Percentiles rank a stretch among this genome's conserved stretches.
Conservation (phyloP, 2,797 vertebrate species). For the Taeniopygia guttata region DNA sequence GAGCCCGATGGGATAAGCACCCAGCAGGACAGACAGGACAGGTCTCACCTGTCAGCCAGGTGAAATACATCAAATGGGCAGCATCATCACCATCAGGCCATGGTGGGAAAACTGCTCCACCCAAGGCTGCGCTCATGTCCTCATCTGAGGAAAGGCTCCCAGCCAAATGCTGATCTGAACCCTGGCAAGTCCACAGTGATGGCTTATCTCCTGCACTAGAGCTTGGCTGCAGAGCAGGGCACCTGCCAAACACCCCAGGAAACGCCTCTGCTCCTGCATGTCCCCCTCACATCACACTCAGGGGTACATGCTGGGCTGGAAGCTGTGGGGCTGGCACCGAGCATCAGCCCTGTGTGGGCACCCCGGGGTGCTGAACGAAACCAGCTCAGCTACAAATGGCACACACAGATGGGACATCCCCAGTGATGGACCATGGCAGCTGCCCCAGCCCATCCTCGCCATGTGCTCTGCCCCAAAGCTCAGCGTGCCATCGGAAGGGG, state of each 20-base stretch:
- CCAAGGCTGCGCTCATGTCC: fast-evolving
- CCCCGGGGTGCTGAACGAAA: fast-evolving
- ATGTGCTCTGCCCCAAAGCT: not conserved
- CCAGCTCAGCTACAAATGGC: not conserved
- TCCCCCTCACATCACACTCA: not conserved
- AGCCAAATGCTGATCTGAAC: not conserved
- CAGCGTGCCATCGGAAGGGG: fast-evolving
- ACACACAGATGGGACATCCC: fast-evolving
- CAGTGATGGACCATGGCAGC: fast-evolving
- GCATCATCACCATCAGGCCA: not conserved
- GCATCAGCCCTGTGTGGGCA: not conserved
- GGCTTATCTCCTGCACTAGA: not conserved
- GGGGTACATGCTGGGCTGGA: fast-evolving
- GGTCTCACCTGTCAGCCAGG: not conserved
- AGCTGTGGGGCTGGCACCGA: fast-evolving
- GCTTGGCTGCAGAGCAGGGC: not conserved
- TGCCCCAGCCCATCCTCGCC: fast-evolving
- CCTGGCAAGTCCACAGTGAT: not conserved
- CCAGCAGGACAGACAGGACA: fast-evolving
- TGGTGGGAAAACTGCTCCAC: not conserved
- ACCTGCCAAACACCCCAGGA: not conserved
- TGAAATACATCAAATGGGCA: not conserved
- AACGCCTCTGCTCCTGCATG: not conserved
- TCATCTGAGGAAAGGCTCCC: not conserved
- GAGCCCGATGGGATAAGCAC: not conserved